phyloP scores from a whole-genome alignment of 2,113 vertebrate genomes.

The Tamias sibiricus region DNA sequence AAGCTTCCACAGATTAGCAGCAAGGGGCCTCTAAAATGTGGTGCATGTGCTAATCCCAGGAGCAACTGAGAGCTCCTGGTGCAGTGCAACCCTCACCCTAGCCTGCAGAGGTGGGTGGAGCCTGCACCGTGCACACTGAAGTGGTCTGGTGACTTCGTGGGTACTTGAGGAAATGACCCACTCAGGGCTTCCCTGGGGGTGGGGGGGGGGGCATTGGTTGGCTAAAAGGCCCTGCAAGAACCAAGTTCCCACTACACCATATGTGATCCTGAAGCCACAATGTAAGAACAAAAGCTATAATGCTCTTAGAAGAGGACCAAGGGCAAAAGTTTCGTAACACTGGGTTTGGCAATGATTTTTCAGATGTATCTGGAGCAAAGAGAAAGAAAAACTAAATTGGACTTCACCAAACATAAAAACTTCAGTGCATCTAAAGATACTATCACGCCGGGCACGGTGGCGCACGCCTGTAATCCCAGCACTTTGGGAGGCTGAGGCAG shows the following conservation, averaged over 20 bases:
- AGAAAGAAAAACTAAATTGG: neutral
- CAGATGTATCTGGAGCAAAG: neutral
- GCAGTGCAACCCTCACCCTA: too few relatives aligned
- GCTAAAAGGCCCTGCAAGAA: neutral
- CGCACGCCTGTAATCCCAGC: too few relatives aligned
- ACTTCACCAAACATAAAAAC: neutral
- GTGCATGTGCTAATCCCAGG: neutral
- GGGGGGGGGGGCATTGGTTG: neutral
- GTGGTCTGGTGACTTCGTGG: neutral
- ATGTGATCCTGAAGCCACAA: neutral
- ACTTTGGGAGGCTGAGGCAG: too few relatives aligned
- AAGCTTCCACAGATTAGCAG: neutral
- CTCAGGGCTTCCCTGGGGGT: neutral
- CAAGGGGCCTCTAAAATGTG: neutral
- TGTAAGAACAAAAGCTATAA: neutral
- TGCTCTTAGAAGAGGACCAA: neutral
- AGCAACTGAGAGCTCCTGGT: neutral
- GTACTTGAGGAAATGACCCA: neutral
- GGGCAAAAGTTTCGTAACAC: neutral
- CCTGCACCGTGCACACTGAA: accelerated
- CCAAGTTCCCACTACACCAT: neutral
- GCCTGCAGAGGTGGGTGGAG: neutral
- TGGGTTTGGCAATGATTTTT: neutral
- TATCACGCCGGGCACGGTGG: too few relatives aligned
- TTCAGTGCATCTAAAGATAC: neutral